A percentile compares a stretch with the other conserved stretches of the same genome.
phyloP scores from a whole-genome alignment of 2,888 invertebrate species.

The Andrena haemorrhoa region DNA sequence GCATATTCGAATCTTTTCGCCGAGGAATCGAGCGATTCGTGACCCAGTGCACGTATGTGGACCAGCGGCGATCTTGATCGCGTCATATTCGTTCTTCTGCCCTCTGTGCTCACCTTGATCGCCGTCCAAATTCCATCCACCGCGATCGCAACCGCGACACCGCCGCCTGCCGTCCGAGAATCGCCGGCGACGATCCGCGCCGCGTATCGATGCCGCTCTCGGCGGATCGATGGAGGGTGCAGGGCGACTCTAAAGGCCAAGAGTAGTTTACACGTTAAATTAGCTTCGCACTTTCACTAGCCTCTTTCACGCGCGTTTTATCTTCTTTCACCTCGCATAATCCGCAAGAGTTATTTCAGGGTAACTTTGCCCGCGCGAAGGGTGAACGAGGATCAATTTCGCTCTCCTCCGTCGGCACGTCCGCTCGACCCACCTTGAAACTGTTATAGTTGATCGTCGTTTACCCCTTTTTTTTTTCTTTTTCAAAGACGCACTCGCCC shows the following conservation, averaged over 20 bases:
- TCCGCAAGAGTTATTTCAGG: conserved; percentile 66
- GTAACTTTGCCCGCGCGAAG: conserved; percentile 60
- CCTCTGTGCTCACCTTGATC: conserved; percentile 58
- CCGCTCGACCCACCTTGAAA: conserved; percentile 58
- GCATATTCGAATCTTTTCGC: background rate
- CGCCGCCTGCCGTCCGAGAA: too few species aligned
- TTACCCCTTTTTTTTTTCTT: conserved; percentile 35
- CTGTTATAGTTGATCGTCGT: conserved; percentile 49
- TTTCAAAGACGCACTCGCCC: conserved; percentile 34
- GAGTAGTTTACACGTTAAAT: conserved; percentile 62
- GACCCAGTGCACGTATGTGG: background rate
- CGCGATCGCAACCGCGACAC: background rate
- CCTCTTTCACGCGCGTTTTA: conserved; percentile 61
- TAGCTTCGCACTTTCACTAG: conserved; percentile 64
- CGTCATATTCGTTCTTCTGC: conserved; percentile 49
- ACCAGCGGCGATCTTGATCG: conserved; percentile 17
- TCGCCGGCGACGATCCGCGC: too few species aligned
- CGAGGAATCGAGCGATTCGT: background rate
- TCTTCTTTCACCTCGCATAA: conserved; percentile 64
- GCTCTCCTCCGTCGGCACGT: conserved; percentile 46
- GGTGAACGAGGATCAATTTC: conserved; percentile 62
- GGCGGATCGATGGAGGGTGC: conserved; percentile 15
- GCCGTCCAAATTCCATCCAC: conserved; percentile 50
- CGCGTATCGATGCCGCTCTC: too few species aligned
- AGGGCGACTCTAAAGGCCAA: conserved; percentile 48